Conservation (phyloP, 2,797 vertebrate species). For the Hippocampus kuda region DNA sequence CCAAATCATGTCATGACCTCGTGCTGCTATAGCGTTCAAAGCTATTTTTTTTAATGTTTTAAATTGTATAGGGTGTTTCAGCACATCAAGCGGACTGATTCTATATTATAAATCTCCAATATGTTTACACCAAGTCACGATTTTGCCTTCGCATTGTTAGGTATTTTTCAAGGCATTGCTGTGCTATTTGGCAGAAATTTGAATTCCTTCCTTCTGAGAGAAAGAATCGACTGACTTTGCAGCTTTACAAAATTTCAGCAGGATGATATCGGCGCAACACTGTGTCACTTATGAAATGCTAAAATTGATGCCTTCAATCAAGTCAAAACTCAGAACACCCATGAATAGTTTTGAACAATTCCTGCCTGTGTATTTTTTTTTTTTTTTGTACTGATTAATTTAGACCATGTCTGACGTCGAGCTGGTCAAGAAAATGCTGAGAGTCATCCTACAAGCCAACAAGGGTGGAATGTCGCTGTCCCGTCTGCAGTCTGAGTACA, state of each 20-base stretch:
- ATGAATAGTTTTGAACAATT: not conserved
- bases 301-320: too few relatives aligned
- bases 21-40: too few relatives aligned
- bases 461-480: conserved; percentile 73
- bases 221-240: conserved; percentile 4
- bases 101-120: not conserved
- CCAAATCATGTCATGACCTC: not conserved
- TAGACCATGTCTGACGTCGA: conserved; percentile 77
- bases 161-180: not conserved
- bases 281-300: not conserved
- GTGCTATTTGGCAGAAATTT: not conserved
- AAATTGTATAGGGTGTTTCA: too few relatives aligned
- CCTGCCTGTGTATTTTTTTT: not conserved
- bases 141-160: not conserved
- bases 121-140: not conserved
- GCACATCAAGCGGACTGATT: not conserved
- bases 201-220: conserved; percentile 9
- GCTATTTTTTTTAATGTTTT: too few relatives aligned
- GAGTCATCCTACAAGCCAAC: conserved; percentile 78
- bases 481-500: conserved; percentile 79
- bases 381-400: not conserved
- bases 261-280: not conserved
- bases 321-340: not conserved
- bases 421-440: conserved; percentile 79
- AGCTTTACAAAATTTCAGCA: not conserved